Evolutionary conservation across 2,888 invertebrate genomes (phyloP).

Genomic region (Nowickia ferox): DNA sequence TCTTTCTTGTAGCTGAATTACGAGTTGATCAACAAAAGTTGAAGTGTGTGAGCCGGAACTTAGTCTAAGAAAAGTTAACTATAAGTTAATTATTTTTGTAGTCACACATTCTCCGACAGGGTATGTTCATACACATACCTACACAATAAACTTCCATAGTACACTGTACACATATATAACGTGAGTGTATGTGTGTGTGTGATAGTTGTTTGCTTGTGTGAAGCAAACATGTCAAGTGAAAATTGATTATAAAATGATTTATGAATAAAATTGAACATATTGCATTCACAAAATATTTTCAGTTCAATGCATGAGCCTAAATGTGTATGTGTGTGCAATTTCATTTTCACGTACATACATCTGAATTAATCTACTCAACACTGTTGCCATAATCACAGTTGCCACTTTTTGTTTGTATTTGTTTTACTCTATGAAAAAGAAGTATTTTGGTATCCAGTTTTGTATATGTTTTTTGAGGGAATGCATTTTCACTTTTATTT

Average conservation of each 20-base stretch:
- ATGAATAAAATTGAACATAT: slow-evolving; percentile 72
- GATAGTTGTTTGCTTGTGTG: neutral
- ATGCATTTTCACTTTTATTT: slow-evolving; percentile 14
- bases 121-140: too few relatives aligned
- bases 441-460: slow-evolving; percentile 24
- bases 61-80: too few relatives aligned
- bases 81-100: too few relatives aligned
- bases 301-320: neutral
- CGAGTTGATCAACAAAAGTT: too few relatives aligned
- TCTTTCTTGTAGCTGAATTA: too few relatives aligned
- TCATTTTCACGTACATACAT: slow-evolving; percentile 4
- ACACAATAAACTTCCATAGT: slow-evolving; percentile 52
- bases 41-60: too few relatives aligned
- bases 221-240: slow-evolving; percentile 77
- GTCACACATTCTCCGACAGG: too few relatives aligned
- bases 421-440: slow-evolving; percentile 2
- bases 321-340: neutral
- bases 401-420: neutral
- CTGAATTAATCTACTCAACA: slow-evolving; percentile 34
- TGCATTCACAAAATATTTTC: slow-evolving; percentile 68
- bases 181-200: slow-evolving; percentile 1
- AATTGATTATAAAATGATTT: slow-evolving; percentile 81
- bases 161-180: neutral
- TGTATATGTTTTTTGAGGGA: neutral
- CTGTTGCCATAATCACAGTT: slow-evolving; percentile 19